Percentiles rank a stretch among this genome's conserved stretches.
phyloP scores from a whole-genome alignment of 2,113 vertebrate species.

The Anolis sagrei region DNA sequence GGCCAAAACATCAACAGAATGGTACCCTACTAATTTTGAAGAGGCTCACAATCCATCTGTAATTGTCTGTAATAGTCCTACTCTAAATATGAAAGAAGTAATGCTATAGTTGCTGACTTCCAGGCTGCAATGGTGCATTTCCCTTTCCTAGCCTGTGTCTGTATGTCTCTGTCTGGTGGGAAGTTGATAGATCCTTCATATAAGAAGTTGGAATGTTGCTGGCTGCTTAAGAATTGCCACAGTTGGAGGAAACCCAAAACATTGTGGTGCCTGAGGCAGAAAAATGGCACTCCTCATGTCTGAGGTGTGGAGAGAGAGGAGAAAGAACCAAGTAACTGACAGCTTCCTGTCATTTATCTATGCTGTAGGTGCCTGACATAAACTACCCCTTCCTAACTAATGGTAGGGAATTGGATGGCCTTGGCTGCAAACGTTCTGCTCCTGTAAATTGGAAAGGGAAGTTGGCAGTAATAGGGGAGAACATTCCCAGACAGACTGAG shows the following conservation, averaged over 20 bases:
- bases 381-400: neutral
- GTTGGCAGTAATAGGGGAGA: neutral
- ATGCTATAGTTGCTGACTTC: neutral
- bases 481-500: neutral
- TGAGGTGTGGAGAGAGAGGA: too few relatives aligned
- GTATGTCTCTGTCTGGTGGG: neutral
- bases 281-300: neutral
- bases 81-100: neutral
- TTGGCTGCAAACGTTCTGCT: neutral
- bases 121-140: neutral
- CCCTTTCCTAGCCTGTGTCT: neutral
- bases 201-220: neutral
- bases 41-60: too few relatives aligned
- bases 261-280: neutral
- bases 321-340: neutral
- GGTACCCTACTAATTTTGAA: neutral
- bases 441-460: neutral
- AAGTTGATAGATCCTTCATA: neutral
- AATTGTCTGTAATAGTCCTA: too few relatives aligned
- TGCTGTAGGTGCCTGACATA: neutral
- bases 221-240: neutral
- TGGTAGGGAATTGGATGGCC: neutral
- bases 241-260: neutral
- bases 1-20: neutral
- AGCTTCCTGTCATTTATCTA: neutral